Evolutionary conservation across 1,140 invertebrate species (phyloP).

Genomic region (Aphelenchoides fujianensis): DNA sequence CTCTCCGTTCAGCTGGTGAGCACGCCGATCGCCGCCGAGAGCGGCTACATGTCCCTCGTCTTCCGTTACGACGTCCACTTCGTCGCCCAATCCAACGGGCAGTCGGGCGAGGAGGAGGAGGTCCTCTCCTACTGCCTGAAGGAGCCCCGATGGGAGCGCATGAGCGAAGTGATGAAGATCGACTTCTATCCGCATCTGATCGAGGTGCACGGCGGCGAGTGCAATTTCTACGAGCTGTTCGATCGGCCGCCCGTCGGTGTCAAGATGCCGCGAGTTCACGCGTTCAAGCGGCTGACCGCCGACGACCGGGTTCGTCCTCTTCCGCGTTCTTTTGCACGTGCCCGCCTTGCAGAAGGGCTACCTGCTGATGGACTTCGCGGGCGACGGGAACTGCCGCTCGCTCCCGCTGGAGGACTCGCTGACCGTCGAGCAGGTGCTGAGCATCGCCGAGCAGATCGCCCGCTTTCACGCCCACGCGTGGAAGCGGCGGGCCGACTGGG

Average conservation of each 20-base stretch:
- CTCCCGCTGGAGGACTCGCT: background rate
- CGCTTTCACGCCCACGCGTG: background rate
- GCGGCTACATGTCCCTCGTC: background rate
- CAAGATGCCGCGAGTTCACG: background rate
- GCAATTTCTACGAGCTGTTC: background rate
- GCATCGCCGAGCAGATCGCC: background rate
- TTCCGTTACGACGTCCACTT: constrained; percentile 1
- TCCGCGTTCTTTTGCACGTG: too few species aligned
- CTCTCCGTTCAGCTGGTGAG: too few species aligned
- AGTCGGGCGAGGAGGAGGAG: too few species aligned
- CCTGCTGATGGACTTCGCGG: background rate
- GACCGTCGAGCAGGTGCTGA: constrained; percentile 3
- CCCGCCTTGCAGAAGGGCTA: background rate
- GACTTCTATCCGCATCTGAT: constrained; percentile 5
- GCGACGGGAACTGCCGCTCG: background rate
- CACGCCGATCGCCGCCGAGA: background rate
- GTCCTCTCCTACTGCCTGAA: constrained; percentile 1
- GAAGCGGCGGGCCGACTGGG: background rate
- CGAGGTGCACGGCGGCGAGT: background rate
- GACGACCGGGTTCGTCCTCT: constrained; percentile 5
- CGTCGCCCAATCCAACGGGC: background rate
- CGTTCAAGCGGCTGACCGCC: background rate
- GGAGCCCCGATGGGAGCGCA: background rate
- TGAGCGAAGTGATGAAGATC: background rate
- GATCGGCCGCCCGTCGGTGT: background rate